phyloP scores from a whole-genome alignment of 2,113 vertebrate species.

The Perca fluviatilis region DNA sequence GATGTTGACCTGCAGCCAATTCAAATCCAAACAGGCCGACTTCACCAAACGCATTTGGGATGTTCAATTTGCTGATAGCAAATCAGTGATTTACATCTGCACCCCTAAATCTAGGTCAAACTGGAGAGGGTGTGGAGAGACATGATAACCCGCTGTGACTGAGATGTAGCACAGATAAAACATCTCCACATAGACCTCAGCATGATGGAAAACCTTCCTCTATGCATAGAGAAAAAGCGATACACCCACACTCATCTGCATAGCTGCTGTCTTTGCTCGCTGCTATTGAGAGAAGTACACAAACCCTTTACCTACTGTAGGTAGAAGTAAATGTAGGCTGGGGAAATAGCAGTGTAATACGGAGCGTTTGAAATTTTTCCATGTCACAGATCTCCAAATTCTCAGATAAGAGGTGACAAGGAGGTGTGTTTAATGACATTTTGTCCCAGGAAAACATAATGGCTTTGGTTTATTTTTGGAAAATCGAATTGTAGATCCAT shows the following conservation, averaged over 20 bases:
- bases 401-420: conserved; percentile 3
- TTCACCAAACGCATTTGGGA: conserved; percentile 38
- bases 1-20: conserved; percentile 54
- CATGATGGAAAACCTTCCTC: conserved; percentile 46
- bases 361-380: conserved; percentile 9
- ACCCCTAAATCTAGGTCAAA: conserved; percentile 73
- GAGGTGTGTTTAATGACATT: conserved; percentile 11
- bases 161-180: conserved; percentile 76
- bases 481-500: background rate
- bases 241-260: conserved; percentile 63
- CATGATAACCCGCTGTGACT: conserved; percentile 69
- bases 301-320: conserved; percentile 17
- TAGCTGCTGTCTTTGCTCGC: conserved; percentile 21
- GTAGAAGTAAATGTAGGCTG: conserved; percentile 17
- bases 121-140: conserved; percentile 65
- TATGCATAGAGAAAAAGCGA: conserved; percentile 45
- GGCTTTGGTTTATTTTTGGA: background rate
- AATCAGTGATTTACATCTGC: conserved; percentile 71
- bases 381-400: conserved; percentile 36
- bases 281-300: background rate
- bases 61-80: conserved; percentile 65
- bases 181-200: conserved; percentile 55
- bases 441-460: background rate
- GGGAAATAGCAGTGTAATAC: background rate
- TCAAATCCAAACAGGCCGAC: conserved; percentile 55